Percentiles rank a stretch among this genome's conserved stretches.
phyloP scores from a whole-genome alignment of 1,140 invertebrate genomes.

The Mercenaria mercenaria region DNA sequence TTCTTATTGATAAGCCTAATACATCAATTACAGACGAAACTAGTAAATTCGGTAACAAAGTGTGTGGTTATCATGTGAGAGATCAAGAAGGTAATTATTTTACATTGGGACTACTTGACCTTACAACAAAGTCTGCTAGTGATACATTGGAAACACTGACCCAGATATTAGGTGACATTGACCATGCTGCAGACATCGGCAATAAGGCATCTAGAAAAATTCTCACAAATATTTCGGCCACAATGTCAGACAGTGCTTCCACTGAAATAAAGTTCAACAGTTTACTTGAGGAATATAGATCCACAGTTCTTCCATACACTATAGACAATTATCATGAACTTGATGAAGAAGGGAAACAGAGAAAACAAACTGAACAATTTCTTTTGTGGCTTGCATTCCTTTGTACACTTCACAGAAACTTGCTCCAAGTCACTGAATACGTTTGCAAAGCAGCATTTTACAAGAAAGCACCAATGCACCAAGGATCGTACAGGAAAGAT shows the following conservation, averaged over 20 bases:
- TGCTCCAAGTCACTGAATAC: neutral
- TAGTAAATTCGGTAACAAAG: slow-evolving; percentile 19
- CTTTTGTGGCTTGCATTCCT: slow-evolving; percentile 43
- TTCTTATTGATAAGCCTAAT: neutral
- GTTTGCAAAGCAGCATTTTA: slow-evolving; percentile 26
- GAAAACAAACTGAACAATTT: slow-evolving; percentile 12
- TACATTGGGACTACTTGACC: slow-evolving; percentile 10
- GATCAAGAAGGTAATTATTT: slow-evolving; percentile 19
- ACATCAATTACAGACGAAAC: slow-evolving; percentile 37
- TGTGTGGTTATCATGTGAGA: slow-evolving; percentile 20
- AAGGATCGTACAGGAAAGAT: slow-evolving; percentile 30
- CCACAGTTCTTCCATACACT: slow-evolving; percentile 22
- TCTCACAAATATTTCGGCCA: slow-evolving; percentile 23
- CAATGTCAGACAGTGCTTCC: slow-evolving; percentile 13
- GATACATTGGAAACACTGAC: slow-evolving; percentile 31
- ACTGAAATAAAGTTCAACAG: slow-evolving; percentile 44
- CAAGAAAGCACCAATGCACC: neutral
- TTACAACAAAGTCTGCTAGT: slow-evolving; percentile 29
- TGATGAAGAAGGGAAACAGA: neutral
- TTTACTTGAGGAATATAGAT: slow-evolving; percentile 19
- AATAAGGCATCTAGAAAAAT: slow-evolving; percentile 11
- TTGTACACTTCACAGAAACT: slow-evolving; percentile 36
- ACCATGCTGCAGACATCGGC: neutral
- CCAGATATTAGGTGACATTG: slow-evolving; percentile 39
- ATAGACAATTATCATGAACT: slow-evolving; percentile 12